phyloP scores from a whole-genome alignment of 2,113 vertebrate species.

The Phrynosoma blainvillii region DNA sequence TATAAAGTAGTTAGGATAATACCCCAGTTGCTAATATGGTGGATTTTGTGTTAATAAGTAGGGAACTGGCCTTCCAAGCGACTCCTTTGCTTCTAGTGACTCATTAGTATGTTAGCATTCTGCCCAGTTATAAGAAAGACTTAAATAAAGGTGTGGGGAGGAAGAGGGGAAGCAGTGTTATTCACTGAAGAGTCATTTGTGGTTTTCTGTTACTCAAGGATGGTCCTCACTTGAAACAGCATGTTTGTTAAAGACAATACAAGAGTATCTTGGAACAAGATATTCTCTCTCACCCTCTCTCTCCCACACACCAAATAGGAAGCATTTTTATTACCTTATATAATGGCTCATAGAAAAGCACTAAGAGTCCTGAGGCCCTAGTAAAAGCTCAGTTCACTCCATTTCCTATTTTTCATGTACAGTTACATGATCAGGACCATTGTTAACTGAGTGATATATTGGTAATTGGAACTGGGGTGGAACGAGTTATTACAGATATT shows the following conservation, averaged over 20 bases:
- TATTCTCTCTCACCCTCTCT: no score
- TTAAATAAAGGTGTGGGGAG: background rate
- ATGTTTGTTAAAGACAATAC: background rate
- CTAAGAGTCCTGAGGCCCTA: background rate
- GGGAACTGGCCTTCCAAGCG: constrained; percentile 44
- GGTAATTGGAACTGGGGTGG: constrained; percentile 15
- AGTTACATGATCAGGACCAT: constrained; percentile 12
- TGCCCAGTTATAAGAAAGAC: constrained; percentile 52
- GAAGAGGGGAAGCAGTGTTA: constrained; percentile 39
- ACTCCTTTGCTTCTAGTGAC: constrained; percentile 62
- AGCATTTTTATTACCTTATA: background rate
- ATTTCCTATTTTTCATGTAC: constrained; percentile 18
- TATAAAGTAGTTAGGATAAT: constrained; percentile 50
- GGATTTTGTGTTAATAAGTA: constrained; percentile 38
- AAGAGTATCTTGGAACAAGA: no score
- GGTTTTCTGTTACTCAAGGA: background rate
- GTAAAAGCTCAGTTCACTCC: constrained; percentile 5
- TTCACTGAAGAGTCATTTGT: background rate
- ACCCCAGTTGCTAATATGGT: constrained; percentile 15
- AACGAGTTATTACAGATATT: background rate
- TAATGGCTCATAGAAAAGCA: background rate
- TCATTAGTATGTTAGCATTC: constrained; percentile 57
- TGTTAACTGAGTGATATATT: background rate
- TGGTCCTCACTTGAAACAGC: background rate
- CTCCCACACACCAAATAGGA: no score